Conservation (phyloP, 2,113 vertebrate genomes). For the Lepidothrix coronata region DNA sequence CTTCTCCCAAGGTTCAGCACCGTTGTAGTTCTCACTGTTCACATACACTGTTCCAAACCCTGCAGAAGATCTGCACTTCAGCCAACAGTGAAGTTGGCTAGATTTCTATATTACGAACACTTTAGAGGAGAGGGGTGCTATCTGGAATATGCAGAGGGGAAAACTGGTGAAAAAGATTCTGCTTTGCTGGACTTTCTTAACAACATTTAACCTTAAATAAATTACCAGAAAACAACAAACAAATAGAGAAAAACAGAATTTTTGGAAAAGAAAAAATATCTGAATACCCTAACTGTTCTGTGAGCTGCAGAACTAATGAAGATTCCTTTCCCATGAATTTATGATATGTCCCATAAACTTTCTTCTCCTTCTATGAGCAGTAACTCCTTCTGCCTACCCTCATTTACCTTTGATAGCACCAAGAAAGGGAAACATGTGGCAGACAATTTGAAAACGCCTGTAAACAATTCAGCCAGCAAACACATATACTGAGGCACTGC, state of each 20-base stretch:
- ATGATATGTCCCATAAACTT: neutral
- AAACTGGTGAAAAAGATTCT: neutral
- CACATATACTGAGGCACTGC: neutral
- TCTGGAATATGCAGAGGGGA: neutral
- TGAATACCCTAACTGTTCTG: neutral
- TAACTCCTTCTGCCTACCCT: neutral
- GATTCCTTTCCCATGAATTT: neutral
- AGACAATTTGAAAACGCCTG: neutral
- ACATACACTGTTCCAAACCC: neutral
- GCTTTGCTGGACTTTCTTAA: neutral
- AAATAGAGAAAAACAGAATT: neutral
- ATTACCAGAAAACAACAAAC: neutral
- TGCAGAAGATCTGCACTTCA: neutral
- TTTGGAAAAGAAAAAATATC: neutral
- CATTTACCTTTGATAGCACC: neutral
- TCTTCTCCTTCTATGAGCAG: neutral
- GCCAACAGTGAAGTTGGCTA: neutral
- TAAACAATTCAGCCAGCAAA: neutral
- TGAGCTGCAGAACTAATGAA: neutral
- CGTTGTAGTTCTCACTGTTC: neutral
- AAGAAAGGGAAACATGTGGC: neutral
- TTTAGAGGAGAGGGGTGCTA: neutral
- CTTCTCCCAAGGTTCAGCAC: neutral
- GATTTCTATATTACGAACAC: neutral
- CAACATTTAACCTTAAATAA: neutral